phyloP scores from a whole-genome alignment of 2,797 vertebrate genomes.

The Coregonus sp. region DNA sequence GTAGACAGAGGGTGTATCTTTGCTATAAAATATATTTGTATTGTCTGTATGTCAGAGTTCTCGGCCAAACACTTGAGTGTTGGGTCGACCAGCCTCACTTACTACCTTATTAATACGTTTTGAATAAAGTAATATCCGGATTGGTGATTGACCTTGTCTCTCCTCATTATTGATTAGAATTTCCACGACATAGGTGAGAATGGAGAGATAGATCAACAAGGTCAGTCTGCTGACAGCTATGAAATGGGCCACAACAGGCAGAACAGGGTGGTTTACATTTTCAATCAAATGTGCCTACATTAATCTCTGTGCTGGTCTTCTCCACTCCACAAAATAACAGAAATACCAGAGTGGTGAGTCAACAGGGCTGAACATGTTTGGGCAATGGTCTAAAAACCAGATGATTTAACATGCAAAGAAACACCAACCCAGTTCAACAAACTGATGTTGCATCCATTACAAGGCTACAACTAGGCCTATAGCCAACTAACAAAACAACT shows the following conservation, averaged over 20 bases:
- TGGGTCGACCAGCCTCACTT: too few species aligned
- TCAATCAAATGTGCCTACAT: constrained; percentile 4
- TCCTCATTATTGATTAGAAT: too few species aligned
- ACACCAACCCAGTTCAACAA: constrained; percentile 13
- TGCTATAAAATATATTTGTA: too few species aligned
- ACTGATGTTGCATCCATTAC: neutral
- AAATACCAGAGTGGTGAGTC: constrained; percentile 29
- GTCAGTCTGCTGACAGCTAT: neutral
- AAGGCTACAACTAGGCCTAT: neutral
- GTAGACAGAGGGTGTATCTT: too few species aligned
- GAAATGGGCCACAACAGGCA: neutral
- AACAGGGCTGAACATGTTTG: neutral
- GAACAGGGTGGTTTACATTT: neutral
- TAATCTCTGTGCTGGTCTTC: constrained; percentile 8
- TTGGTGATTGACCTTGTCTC: too few species aligned
- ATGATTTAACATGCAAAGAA: constrained; percentile 3
- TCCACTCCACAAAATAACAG: constrained; percentile 24
- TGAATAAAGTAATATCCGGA: too few species aligned
- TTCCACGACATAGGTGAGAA: too few species aligned
- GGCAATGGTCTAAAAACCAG: neutral
- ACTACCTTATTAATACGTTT: too few species aligned
- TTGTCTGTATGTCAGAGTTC: too few species aligned
- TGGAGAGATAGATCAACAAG: neutral
- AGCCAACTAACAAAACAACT: neutral
- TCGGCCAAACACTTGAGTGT: too few species aligned